phyloP scores from a whole-genome alignment of 2,113 vertebrate species.

The Clarias macrocephalus region DNA sequence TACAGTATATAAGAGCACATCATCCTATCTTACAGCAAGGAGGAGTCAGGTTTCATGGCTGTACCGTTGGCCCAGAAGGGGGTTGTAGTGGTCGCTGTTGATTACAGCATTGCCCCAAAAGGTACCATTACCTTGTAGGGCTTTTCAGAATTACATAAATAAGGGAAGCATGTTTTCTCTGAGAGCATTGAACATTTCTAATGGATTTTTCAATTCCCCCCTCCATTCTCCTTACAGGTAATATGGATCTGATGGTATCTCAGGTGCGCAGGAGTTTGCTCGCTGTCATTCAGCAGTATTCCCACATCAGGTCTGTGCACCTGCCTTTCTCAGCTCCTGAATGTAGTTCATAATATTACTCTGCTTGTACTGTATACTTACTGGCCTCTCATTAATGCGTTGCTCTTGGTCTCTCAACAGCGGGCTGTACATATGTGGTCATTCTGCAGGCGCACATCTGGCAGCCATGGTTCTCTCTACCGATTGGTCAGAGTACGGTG shows the following conservation, averaged over 20 bases:
- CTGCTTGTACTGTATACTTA: neutral
- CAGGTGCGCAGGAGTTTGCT: constrained; percentile 82
- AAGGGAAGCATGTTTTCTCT: neutral
- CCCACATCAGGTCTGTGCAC: constrained; percentile 73
- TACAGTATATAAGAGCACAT: neutral
- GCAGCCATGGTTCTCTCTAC: constrained; percentile 86
- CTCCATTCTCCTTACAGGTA: constrained; percentile 68
- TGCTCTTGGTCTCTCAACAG: constrained; percentile 60
- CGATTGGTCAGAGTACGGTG: constrained; percentile 77
- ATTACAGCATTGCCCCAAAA: constrained; percentile 84
- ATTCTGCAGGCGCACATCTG: constrained; percentile 92
- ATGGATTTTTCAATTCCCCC: neutral
- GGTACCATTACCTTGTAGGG: constrained; percentile 65
- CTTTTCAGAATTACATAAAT: neutral
- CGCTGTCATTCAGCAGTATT: constrained; percentile 75
- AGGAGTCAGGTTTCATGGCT: constrained; percentile 86
- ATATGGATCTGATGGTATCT: constrained; percentile 87
- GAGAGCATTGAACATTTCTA: neutral
- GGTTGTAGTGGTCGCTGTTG: constrained; percentile 78
- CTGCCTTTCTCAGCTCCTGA: neutral
- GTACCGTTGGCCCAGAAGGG: constrained; percentile 74
- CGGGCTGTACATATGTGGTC: constrained; percentile 88
- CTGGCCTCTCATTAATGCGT: neutral
- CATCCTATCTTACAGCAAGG: constrained; percentile 76
- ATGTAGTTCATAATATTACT: neutral